phyloP scores from a whole-genome alignment of 2,113 vertebrate species.

The Ctenomys sociabilis region DNA sequence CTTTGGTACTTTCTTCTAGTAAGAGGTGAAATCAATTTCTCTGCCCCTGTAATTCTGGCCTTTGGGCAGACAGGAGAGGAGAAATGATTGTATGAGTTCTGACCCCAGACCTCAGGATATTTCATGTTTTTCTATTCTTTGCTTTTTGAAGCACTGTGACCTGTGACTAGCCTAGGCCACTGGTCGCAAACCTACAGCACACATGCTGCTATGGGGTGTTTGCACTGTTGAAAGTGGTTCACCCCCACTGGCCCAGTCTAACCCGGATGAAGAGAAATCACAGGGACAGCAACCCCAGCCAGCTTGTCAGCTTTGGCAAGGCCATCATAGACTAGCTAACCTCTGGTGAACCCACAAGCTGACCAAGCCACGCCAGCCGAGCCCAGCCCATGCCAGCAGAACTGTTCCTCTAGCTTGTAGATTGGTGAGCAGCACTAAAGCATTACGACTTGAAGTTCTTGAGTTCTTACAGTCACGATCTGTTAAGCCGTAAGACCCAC shows the following conservation, averaged over 20 bases:
- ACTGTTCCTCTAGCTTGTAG: neutral
- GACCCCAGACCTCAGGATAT: neutral
- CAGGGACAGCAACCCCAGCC: neutral
- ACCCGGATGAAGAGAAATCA: neutral
- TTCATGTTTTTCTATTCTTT: neutral
- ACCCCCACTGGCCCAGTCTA: neutral
- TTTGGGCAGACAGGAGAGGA: neutral
- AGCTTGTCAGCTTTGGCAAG: neutral
- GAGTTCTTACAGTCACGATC: neutral
- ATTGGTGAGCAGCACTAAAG: neutral
- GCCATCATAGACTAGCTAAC: neutral
- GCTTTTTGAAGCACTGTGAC: neutral
- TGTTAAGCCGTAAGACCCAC: neutral
- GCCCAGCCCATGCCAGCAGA: neutral
- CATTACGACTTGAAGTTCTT: neutral
- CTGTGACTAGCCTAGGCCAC: neutral
- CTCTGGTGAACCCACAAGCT: neutral
- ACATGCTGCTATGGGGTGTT: neutral
- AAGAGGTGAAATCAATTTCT: neutral
- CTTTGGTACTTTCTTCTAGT: neutral
- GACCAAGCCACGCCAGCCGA: neutral
- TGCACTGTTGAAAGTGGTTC: neutral
- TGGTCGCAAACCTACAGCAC: neutral
- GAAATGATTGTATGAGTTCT: neutral
- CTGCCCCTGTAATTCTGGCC: neutral